Evolutionary conservation across 2,797 vertebrate species (phyloP).

Genomic region (Euphonia xanthogaster): DNA sequence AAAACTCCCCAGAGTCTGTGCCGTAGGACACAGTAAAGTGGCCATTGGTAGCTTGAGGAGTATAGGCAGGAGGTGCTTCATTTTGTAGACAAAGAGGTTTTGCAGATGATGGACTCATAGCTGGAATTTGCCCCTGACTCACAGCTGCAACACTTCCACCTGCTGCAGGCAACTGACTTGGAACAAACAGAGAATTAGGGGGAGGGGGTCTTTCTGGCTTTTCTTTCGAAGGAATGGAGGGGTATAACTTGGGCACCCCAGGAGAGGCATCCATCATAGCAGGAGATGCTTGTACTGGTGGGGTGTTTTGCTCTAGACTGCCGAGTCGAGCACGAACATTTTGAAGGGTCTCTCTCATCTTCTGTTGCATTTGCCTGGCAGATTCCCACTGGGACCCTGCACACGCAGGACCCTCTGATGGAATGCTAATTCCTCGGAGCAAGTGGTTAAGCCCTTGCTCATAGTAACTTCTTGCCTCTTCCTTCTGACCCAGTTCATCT

Average conservation of each 20-base stretch:
- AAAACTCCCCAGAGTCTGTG: constrained; percentile 89
- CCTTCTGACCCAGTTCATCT: constrained; percentile 87
- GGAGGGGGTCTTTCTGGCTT: constrained; percentile 71
- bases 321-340: constrained; percentile 87
- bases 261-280: background rate
- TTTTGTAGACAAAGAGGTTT: constrained; percentile 31
- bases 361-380: constrained; percentile 90
- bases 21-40: constrained; percentile 92
- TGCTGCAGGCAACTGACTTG: constrained; percentile 28
- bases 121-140: background rate
- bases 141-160: constrained; percentile 34
- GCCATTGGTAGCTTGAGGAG: constrained; percentile 88
- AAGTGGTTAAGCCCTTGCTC: constrained; percentile 87
- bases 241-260: constrained; percentile 76
- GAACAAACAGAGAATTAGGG: constrained; percentile 40
- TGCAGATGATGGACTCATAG: constrained; percentile 71
- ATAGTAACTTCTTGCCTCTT: constrained; percentile 85
- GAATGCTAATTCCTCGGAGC: constrained; percentile 83
- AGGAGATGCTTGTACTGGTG: constrained; percentile 12
- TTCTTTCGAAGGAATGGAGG: constrained; percentile 79
- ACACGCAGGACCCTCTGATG: constrained; percentile 77
- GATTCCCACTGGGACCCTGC: constrained; percentile 84
- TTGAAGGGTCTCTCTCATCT: constrained; percentile 92
- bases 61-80: constrained; percentile 90
- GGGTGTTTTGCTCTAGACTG: constrained; percentile 77